Base-by-base conservation (phyloP, 2,888 invertebrate species). In the Chloroclysta siterata region DNA sequence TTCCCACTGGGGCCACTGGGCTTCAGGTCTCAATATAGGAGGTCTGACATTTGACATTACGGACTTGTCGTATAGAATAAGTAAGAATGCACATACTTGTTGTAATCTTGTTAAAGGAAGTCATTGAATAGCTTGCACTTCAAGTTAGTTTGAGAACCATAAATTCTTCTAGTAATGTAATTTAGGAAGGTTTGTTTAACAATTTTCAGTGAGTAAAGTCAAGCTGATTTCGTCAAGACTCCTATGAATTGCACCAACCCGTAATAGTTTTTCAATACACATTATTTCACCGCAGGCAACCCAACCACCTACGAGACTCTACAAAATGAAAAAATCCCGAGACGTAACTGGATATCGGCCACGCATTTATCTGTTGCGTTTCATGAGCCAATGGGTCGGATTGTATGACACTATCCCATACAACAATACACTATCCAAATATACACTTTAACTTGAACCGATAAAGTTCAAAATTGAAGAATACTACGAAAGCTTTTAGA, bases 311-410 rank as follows among this genome's bases (percentile, higher is more conserved):
- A 66, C 70, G 71, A 73, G 77, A 70, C 73, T 77, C 72, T 68
- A 70, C 71, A 81, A 78, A 70, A 73, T 78, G 82, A 84, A 81
- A 79, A 78, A 75, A 77, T 76, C 75, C 74, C 74, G 70, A 80
- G 79, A 78, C 74, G 90, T 84, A 89, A 92, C 87, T 78, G 80
- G 87, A 92, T 90, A 90, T 85, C 79, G 80, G 75, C 78, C 82
- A 85, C 82, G 87, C 88, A 87, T 88, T 87, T 88, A 88, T 89
- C 88, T 85, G 87, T 85, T 85, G 83, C 86, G 84, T 88, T 88
- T 89, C 84, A 87, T 87, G 82, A 85, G 72, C 87, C 85, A 86
- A 79, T 82, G 84, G 74, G 70, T 81, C 81, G 88, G 85, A 88
- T 90, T 84, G 83, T 83, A 85, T 91, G 86, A 88, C 90, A 88